Evolutionary conservation across 2,113 vertebrate species (phyloP).

Genomic region (Chloebia gouldiae): DNA sequence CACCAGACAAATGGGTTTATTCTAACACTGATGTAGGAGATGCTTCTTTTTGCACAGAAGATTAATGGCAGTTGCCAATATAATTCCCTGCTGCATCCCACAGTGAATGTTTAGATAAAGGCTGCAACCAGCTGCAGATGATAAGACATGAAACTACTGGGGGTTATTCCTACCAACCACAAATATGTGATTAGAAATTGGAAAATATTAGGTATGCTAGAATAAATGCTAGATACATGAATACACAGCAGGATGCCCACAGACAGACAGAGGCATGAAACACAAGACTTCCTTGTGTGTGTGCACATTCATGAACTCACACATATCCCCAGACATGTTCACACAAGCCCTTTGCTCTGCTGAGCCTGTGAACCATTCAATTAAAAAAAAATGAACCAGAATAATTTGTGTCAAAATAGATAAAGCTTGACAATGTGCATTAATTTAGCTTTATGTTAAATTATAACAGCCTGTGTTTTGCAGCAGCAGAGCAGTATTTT

Average conservation of each 20-base stretch:
- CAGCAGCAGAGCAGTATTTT: neutral
- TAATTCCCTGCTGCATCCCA: conserved; percentile 13
- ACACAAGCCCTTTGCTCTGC: neutral
- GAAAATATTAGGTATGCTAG: neutral
- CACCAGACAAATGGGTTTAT: conserved; percentile 33
- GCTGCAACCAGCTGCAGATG: conserved; percentile 27
- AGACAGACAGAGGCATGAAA: neutral
- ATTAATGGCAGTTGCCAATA: conserved; percentile 36
- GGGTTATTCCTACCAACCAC: neutral
- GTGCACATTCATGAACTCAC: neutral
- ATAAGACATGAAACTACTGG: neutral
- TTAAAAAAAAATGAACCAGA: fast-evolving
- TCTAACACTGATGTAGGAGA: neutral
- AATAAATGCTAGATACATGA: neutral
- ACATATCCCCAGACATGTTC: neutral
- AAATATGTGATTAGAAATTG: neutral
- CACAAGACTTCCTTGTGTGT: neutral
- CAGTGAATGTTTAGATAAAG: conserved; percentile 29
- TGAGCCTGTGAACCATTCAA: neutral
- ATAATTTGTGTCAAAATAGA: neutral
- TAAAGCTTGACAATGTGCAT: neutral
- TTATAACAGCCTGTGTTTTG: neutral
- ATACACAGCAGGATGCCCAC: neutral
- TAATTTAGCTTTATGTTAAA: neutral
- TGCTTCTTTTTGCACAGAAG: neutral